Base-by-base conservation (phyloP, 1,140 invertebrate genomes). In the Orchesella cincta region DNA sequence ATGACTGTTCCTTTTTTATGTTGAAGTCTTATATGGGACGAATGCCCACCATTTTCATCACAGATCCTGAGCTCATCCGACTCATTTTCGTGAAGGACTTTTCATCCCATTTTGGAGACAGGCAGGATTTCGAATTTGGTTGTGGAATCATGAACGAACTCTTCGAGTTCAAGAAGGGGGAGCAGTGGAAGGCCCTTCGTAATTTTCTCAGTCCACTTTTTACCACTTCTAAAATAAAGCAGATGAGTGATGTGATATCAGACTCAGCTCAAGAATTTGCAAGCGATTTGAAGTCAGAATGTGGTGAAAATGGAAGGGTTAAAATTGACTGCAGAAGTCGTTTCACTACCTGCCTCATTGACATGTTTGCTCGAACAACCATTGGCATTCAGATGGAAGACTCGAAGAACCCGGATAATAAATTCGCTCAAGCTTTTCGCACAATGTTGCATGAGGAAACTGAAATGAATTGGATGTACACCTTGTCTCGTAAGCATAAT, bases 321-420 rank as follows among this genome's bases (percentile, higher is more conserved):
- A 78, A 75, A 57, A 77, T 77, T n/a, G 79, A 80, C 29, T 64
- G n/a, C 34, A 67, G 1, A 23, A 80, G 79, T n/a, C 76, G 76
- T 3, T 34, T 80, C n/a, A 57, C 79, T 0, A 34, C 73, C 8
- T 80, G 57, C 35, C 54, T 80, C 16, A 80, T 80, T 46, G 79
- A 80, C 35, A 77, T 77, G 76, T 80, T 80, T 67, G 62, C 79
- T 34, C 51, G 73, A 75, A 57, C 23, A 8, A 75, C 74, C 0
- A 16, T 80, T 0, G 79, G 79, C 18, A 52, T 80, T 33, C 28
- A 75, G 16, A n/a, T 80, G 39, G 76, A 75, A 16, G 62, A 80
- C 72, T 2, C 35, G 0, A 75, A 73, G 33, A 54, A 80, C 35
- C 73, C 76, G 3, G 36, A 80, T 28, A 80, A 80, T 64, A 36